Base-by-base conservation (phyloP, 2,113 vertebrate genomes). In the Petrocephalus zakoni region DNA sequence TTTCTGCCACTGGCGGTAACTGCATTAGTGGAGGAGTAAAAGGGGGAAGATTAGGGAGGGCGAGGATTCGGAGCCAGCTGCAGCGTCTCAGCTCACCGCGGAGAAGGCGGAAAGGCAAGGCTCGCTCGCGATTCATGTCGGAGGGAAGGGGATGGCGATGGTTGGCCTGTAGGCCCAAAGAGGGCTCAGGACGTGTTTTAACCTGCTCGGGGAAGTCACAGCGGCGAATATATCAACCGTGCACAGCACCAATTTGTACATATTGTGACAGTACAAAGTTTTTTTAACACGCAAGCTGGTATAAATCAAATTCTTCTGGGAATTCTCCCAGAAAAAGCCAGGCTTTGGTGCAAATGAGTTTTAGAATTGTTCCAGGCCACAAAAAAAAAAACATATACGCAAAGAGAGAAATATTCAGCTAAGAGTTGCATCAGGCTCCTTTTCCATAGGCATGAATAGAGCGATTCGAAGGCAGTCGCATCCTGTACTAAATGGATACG, bases 271-370 rank as follows among this genome's bases (percentile, higher is more conserved):
- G 72, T 42, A 78, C 72, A 78, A 78, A 37, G 29, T 78, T 78
- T 78, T 78, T 78, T 78, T 78, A 78, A 78, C 34, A 42, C 72
- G 19, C 72, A 42, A 34, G 72, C 72, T 78, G 34, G 72, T 78
- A 78, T 78, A 78, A 78, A 78, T 78, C 72, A 78, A 42, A 78
- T 78, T 78, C 72, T 78, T 78, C 72, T 42, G 29, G 72, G 72
- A 78, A 78, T 37, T 78, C 72, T 78, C 72, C 72, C 72, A 78
- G 72, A 19, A 78, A 68, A 42, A 78, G 29, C 72, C 34, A 42
- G 34, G 72, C 72, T 78, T 78, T 78, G 72, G 72, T 78, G 72
- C 72, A 78, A 78, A 42, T 78, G 37, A 42, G 34, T 78, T 42
- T 78, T 8, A 78, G 29, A 42, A 78, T 42, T 78, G 72, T 78